phyloP scores from a whole-genome alignment of 2,113 vertebrate species.

The Galbula dea region DNA sequence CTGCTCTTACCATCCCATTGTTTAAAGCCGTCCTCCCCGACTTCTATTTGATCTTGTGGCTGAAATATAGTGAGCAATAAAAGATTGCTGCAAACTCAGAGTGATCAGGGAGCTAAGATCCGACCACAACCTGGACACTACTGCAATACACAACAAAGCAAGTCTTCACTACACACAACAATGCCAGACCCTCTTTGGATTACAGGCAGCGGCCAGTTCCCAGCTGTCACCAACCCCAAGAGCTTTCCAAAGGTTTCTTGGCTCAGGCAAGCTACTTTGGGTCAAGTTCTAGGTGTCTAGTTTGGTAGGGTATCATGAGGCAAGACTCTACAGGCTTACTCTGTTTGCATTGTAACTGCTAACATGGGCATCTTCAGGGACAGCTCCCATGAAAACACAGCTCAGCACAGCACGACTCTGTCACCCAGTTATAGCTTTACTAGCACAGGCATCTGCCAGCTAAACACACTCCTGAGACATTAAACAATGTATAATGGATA shows the following conservation, averaged over 20 bases:
- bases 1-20: constrained; percentile 96
- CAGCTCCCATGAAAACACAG: rapidly evolving
- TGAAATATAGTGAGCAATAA: constrained; percentile 91
- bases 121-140: constrained; percentile 77
- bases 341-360: not conserved
- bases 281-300: rapidly evolving
- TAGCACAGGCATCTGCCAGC: not conserved
- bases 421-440: not conserved
- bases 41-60: constrained; percentile 97
- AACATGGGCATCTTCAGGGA: not conserved
- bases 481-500: no score
- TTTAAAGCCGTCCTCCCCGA: constrained; percentile 98
- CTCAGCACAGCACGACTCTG: not conserved
- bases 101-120: constrained; percentile 68
- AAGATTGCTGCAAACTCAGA: constrained; percentile 76
- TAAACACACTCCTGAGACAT: not conserved
- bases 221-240: not conserved
- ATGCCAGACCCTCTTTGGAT: no score
- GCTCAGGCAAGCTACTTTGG: not conserved
- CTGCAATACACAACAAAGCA: constrained; percentile 61
- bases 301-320: rapidly evolving
- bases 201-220: not conserved
- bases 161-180: not conserved
- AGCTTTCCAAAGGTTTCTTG: not conserved
- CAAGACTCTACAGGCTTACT: not conserved